A percentile compares a stretch with the other conserved stretches of the same genome.
These are phyloP conservation scores for Catonia carolina DNA, from an alignment of 2,888 invertebrate genomes.

Conservation along the genomic window DNA sequence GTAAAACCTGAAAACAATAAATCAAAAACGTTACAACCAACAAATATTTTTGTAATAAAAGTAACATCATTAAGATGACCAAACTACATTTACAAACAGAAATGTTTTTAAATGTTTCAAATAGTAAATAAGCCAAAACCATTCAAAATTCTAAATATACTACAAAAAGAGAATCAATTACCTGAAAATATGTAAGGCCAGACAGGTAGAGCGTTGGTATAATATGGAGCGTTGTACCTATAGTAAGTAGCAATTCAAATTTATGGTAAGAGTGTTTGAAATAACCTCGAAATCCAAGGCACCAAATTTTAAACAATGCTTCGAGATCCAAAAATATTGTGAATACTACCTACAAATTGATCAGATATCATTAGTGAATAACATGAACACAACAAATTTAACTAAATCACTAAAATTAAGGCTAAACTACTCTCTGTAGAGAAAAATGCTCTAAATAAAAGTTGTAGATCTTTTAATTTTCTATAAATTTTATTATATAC, in stretches of 20 bases:
- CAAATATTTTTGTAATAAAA: background rate
- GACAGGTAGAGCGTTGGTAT: constrained; percentile 89
- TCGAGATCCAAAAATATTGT: constrained; percentile 92
- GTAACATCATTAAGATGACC: too few relatives aligned
- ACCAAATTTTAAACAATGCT: constrained; percentile 95
- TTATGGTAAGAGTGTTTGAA: constrained; percentile 95
- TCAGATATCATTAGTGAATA: background rate
- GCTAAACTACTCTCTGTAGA: too few relatives aligned
- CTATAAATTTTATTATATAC: too few relatives aligned
- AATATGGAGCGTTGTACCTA: constrained; percentile 90
- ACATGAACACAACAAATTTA: background rate
- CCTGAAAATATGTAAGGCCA: constrained; percentile 94
- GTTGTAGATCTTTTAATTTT: too few relatives aligned
- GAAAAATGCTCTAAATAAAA: too few relatives aligned
- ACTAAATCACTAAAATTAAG: too few relatives aligned
- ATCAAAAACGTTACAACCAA: background rate
- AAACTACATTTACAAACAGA: too few relatives aligned
- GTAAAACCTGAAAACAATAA: constrained; percentile 63
- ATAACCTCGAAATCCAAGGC: constrained; percentile 91
- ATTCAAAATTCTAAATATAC: background rate
- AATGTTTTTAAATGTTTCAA: too few relatives aligned
- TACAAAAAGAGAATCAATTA: constrained; percentile 40
- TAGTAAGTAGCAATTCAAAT: constrained; percentile 87
- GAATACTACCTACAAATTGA: constrained; percentile 69
- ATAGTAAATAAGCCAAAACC: background rate